A percentile compares a stretch with the other conserved stretches of the same genome.
Evolutionary conservation across 2,113 vertebrate genomes (phyloP).

Genomic region (Sceloporus tristichus): DNA sequence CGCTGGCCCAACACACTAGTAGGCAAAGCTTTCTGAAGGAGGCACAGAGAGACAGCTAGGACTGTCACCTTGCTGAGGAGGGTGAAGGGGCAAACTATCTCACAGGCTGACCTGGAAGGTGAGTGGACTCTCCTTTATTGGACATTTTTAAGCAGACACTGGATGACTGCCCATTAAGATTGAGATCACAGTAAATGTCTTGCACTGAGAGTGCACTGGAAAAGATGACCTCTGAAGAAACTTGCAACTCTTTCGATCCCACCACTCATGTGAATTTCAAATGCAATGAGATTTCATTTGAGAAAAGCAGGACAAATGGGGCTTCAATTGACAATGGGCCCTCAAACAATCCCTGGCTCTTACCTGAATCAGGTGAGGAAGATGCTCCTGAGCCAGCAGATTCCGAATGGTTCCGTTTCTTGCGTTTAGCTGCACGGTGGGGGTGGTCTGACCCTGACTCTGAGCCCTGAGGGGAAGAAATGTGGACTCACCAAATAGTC

Average conservation of each 20-base stretch:
- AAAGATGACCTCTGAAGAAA: not conserved
- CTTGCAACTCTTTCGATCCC: not conserved
- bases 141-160: not conserved
- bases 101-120: not conserved
- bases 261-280: not conserved
- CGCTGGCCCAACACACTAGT: not conserved
- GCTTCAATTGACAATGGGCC: not conserved
- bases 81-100: not conserved
- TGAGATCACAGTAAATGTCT: not conserved
- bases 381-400: conserved; percentile 78
- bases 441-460: conserved; percentile 77
- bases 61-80: not conserved
- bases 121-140: not conserved
- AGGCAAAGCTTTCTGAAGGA: not conserved
- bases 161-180: not conserved
- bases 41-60: not conserved
- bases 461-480: conserved; percentile 64
- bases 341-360: not conserved
- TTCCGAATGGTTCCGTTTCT: conserved; percentile 74
- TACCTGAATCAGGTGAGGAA: conserved; percentile 77
- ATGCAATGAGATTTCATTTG: not conserved
- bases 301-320: not conserved
- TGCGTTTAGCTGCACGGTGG: conserved; percentile 70
- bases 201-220: not conserved
- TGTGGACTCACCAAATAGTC: not conserved